These are phyloP conservation scores for Dendrocincla tyrannina DNA, from an alignment of 2,797 vertebrate genomes.

Conservation along the genomic window DNA sequence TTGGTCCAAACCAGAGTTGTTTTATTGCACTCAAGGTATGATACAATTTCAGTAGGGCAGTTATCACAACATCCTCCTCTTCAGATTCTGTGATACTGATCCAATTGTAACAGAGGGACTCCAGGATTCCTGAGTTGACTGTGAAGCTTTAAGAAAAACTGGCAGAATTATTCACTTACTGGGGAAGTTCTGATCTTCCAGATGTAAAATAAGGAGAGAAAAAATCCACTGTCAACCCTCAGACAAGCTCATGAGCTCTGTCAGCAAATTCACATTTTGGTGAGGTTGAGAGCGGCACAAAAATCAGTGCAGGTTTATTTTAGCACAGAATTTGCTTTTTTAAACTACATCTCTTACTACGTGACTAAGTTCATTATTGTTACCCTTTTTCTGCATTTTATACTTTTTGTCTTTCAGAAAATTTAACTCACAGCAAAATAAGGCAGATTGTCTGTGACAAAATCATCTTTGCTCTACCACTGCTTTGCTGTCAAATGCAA, in stretches of 20 bases:
- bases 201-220: not conserved
- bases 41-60: not conserved
- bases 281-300: not conserved
- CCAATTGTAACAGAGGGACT: not conserved
- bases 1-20: not conserved
- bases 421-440: not conserved
- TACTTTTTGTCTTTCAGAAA: not conserved
- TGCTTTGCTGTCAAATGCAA: not conserved
- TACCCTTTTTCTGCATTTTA: not conserved
- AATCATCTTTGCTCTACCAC: not conserved
- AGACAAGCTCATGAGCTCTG: not conserved
- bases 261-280: not conserved
- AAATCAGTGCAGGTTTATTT: not conserved
- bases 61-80: not conserved
- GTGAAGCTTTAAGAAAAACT: not conserved
- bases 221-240: not conserved
- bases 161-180: not conserved
- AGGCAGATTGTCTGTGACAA: not conserved
- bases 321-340: not conserved
- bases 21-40: not conserved
- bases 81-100: not conserved
- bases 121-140: not conserved
- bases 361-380: not conserved
- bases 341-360: not conserved
- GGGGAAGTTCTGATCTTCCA: not conserved